These are phyloP conservation scores for Rhea pennata DNA, from an alignment of 2,113 vertebrate genomes.

Conservation along the genomic window DNA sequence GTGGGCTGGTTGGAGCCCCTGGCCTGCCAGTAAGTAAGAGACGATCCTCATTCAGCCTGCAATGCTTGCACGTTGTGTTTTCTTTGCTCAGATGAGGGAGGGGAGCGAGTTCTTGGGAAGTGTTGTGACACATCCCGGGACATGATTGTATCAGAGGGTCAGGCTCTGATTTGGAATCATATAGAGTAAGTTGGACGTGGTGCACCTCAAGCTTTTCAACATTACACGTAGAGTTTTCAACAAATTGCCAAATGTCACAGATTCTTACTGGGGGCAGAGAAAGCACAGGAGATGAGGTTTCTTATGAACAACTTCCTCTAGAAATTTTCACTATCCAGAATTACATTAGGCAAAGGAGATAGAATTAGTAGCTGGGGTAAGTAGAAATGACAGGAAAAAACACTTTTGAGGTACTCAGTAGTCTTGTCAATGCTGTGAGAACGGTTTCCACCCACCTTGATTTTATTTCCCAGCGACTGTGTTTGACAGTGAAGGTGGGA, in stretches of 20 bases:
- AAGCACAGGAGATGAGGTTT: neutral
- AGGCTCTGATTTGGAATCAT: neutral
- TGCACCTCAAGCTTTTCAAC: neutral
- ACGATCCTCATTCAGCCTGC: neutral
- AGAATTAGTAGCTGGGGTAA: neutral
- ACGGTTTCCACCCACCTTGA: neutral
- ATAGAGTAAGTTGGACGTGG: neutral
- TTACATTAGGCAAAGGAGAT: neutral
- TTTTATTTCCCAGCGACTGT: neutral
- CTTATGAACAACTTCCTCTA: neutral
- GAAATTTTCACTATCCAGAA: too few relatives aligned
- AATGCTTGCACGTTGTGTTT: rapidly evolving
- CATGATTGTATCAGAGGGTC: rapidly evolving
- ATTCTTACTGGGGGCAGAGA: rapidly evolving
- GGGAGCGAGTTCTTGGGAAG: neutral
- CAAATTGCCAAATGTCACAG: neutral
- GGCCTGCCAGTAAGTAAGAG: constrained; percentile 80
- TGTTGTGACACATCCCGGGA: neutral
- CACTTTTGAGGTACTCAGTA: neutral
- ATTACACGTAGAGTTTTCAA: neutral
- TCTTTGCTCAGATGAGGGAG: rapidly evolving
- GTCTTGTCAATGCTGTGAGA: too few relatives aligned
- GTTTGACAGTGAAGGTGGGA: neutral
- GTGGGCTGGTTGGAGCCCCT: constrained; percentile 81
- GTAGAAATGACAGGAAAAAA: neutral